A percentile compares a stretch with the other conserved stretches of the same genome.
Evolutionary conservation across 2,113 vertebrate genomes (phyloP).

Genomic region (Salminus brasiliensis): DNA sequence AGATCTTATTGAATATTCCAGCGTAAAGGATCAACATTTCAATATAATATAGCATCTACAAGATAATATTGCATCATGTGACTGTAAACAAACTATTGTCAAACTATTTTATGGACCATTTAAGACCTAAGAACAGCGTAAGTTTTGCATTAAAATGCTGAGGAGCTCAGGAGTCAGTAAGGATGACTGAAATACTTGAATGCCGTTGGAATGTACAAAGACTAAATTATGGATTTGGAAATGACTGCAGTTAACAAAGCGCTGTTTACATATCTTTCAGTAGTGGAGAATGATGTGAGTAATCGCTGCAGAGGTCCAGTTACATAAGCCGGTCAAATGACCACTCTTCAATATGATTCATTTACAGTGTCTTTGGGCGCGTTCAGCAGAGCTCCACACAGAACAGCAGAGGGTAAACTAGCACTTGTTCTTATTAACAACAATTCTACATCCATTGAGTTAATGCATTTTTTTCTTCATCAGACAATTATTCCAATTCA

Average conservation of each 20-base stretch:
- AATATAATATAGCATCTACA: constrained; percentile 40
- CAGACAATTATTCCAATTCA: constrained; percentile 26
- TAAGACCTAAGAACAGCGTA: constrained; percentile 6
- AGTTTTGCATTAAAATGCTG: background rate
- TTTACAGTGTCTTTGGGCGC: background rate
- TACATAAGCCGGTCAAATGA: constrained; percentile 26
- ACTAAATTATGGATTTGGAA: constrained; percentile 15
- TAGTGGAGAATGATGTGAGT: background rate
- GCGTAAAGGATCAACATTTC: constrained; percentile 10
- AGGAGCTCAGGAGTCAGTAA: background rate
- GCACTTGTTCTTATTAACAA: background rate
- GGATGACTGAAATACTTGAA: background rate
- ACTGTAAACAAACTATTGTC: constrained; percentile 32
- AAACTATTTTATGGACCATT: constrained; percentile 36
- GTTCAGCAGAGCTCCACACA: background rate
- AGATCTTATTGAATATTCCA: background rate
- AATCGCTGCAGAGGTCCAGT: background rate
- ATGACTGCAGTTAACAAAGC: background rate
- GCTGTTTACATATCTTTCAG: background rate
- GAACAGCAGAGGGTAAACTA: constrained; percentile 8
- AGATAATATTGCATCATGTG: constrained; percentile 33
- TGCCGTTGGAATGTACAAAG: background rate
- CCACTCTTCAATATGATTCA: constrained; percentile 17
- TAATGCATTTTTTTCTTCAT: constrained; percentile 11
- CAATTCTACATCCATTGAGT: background rate